phyloP scores from a whole-genome alignment of 2,113 vertebrate genomes.

The Phylloscopus trochiloides region DNA sequence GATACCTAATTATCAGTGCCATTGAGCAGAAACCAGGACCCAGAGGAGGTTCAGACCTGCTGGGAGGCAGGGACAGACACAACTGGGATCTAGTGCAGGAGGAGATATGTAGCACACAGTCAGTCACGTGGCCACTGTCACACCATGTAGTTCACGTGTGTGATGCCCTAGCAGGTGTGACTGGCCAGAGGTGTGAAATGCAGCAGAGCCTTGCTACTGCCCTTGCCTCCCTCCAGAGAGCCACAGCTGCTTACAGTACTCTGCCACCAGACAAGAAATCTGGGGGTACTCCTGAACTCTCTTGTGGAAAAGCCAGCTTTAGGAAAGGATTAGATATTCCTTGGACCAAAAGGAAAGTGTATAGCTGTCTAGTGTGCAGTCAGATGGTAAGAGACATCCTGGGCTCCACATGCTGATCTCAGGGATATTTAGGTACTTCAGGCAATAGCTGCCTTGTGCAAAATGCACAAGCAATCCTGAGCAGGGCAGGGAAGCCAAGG shows the following conservation, averaged over 20 bases:
- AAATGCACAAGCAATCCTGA: background rate
- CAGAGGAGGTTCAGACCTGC: background rate
- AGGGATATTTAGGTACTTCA: background rate
- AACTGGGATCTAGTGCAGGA: background rate
- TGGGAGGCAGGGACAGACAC: background rate
- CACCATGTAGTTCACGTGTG: background rate
- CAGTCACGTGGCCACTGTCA: background rate
- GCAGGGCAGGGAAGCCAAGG: background rate
- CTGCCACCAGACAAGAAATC: background rate
- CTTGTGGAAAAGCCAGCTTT: background rate
- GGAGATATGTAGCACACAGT: background rate
- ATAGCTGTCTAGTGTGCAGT: background rate
- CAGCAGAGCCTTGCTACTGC: background rate
- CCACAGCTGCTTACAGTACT: background rate
- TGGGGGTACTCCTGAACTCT: background rate
- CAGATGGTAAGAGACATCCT: background rate
- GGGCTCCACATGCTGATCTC: background rate
- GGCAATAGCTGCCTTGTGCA: background rate
- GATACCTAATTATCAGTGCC: background rate
- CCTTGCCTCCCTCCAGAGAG: background rate
- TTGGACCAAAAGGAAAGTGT: background rate
- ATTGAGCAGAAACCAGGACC: background rate
- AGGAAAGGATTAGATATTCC: background rate
- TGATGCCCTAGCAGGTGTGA: background rate
- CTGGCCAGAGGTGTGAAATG: background rate